Conservation (phyloP, 2,113 vertebrate species). For the Pterocles orientalis region DNA sequence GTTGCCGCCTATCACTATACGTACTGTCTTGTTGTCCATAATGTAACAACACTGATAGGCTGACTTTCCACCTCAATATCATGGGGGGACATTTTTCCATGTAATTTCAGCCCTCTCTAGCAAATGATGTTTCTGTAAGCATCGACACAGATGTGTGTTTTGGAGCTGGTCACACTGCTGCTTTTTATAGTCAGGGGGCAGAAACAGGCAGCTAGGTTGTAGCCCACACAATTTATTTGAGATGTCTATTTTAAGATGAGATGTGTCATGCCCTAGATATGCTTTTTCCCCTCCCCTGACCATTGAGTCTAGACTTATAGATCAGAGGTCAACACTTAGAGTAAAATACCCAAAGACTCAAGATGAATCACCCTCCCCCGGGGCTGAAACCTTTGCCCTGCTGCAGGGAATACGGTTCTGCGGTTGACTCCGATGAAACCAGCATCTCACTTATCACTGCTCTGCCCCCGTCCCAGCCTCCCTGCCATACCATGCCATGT, state of each 20-base stretch:
- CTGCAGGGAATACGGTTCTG: neutral
- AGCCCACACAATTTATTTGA: neutral
- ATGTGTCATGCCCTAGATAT: neutral
- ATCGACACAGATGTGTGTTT: neutral
- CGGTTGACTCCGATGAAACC: neutral
- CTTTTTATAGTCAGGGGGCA: neutral
- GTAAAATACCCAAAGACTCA: neutral
- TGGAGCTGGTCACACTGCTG: neutral
- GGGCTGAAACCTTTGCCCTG: neutral
- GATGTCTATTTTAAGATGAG: neutral
- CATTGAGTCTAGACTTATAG: neutral
- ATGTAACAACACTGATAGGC: neutral
- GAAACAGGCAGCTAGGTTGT: neutral
- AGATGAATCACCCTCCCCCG: neutral
- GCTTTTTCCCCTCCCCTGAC: neutral
- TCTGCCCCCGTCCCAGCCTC: neutral
- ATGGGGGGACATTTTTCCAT: neutral
- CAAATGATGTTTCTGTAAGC: neutral
- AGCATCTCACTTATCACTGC: neutral
- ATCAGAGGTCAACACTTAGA: neutral
- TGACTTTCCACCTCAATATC: neutral
- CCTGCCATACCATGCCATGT: neutral
- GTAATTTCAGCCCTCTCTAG: neutral
- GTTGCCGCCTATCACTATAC: neutral
- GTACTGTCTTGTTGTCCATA: neutral